Evolutionary conservation across 2,113 vertebrate species (phyloP).

Genomic region (Ciconia boyciana): DNA sequence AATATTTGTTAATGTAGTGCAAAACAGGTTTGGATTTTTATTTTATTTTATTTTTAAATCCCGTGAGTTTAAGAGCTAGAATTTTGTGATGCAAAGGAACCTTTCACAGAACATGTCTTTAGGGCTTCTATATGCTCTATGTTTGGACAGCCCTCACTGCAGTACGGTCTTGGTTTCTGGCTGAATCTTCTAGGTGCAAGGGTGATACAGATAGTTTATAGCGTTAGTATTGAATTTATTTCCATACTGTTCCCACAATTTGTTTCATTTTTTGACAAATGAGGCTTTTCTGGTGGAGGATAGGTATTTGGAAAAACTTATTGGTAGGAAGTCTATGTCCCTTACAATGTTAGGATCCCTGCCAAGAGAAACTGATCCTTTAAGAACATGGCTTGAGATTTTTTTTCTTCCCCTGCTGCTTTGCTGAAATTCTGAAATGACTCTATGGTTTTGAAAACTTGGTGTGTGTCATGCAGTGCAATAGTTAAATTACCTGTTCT

Average conservation of each 20-base stretch:
- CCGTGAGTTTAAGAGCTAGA: neutral
- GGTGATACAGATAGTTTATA: neutral
- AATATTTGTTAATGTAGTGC: neutral
- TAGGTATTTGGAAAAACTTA: neutral
- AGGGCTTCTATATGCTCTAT: neutral
- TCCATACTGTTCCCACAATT: neutral
- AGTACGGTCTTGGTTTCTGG: neutral
- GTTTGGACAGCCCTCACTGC: neutral
- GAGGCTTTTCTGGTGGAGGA: neutral
- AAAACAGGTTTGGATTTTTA: neutral
- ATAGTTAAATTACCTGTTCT: constrained; percentile 41
- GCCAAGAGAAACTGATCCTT: neutral
- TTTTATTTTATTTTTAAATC: neutral
- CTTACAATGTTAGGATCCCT: neutral
- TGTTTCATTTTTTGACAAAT: neutral
- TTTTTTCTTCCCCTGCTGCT: neutral
- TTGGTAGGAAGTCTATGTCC: neutral
- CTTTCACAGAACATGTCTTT: neutral
- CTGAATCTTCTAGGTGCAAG: neutral
- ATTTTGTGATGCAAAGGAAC: neutral
- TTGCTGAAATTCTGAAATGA: constrained; percentile 6
- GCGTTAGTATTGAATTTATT: neutral
- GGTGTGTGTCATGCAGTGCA: neutral
- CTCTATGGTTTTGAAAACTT: neutral
- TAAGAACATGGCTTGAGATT: neutral